phyloP scores from a whole-genome alignment of 2,888 invertebrate genomes.

The Andricus curvator region DNA sequence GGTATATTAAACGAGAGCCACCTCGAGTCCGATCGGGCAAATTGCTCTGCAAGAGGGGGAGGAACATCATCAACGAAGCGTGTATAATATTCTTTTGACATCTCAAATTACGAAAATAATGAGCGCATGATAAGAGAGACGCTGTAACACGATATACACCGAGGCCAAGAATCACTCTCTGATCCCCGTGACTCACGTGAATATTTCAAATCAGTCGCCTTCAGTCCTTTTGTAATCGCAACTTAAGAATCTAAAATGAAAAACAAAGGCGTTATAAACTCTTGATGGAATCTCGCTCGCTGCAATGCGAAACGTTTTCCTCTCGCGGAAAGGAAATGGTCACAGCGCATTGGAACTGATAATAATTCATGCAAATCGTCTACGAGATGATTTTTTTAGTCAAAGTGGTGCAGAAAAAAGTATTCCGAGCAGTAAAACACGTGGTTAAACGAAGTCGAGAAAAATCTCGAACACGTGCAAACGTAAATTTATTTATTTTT shows the following conservation, averaged over 20 bases:
- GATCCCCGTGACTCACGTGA: conserved; percentile 19
- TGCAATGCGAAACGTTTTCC: not conserved
- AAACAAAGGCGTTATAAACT: not conserved
- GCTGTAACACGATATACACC: conserved; percentile 32
- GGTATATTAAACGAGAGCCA: conserved; percentile 28
- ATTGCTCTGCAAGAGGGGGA: conserved; percentile 13
- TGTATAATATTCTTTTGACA: conserved; percentile 37
- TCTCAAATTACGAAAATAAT: conserved; percentile 41
- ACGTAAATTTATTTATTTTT: not conserved
- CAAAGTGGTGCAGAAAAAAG: conserved; percentile 8
- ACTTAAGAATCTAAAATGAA: conserved; percentile 19
- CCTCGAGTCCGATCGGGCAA: conserved; percentile 27
- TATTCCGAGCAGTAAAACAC: not conserved
- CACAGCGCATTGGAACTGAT: not conserved
- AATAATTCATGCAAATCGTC: conserved; percentile 24
- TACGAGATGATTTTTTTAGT: conserved; percentile 13
- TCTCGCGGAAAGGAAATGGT: not conserved
- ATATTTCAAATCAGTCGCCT: conserved; percentile 36
- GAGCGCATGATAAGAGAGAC: conserved; percentile 35
- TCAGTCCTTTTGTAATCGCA: conserved; percentile 11
- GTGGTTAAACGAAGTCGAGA: not conserved
- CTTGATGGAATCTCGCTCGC: not conserved
- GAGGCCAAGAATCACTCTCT: conserved; percentile 21
- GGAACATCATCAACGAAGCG: conserved; percentile 18
- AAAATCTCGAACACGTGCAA: conserved; percentile 2